Conservation (phyloP, 2,113 vertebrate species). For the Poecilia latipinna region DNA sequence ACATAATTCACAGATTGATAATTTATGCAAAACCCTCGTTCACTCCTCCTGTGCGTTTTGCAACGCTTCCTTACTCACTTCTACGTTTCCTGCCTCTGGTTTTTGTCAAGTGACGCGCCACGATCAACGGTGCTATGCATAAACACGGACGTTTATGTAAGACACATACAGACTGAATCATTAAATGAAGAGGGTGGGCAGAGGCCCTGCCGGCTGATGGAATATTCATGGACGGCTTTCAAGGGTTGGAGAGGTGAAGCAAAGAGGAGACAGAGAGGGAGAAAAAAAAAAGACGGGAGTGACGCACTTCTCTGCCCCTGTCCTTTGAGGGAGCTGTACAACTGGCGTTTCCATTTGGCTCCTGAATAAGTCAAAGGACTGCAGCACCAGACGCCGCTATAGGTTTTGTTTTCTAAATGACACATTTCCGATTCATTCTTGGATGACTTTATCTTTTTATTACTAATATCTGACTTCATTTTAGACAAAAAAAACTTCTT, state of each 20-base stretch:
- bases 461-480: background rate
- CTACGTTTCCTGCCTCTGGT: constrained; percentile 17
- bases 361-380: constrained; percentile 30
- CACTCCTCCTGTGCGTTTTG: constrained; percentile 20
- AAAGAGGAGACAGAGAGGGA: constrained; percentile 13
- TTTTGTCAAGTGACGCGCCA: constrained; percentile 37
- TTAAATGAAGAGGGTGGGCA: constrained; percentile 45
- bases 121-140: constrained; percentile 28
- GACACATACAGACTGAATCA: constrained; percentile 54
- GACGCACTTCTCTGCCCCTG: constrained; percentile 1
- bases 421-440: background rate
- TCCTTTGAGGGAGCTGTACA: constrained; percentile 6
- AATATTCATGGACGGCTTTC: constrained; percentile 73
- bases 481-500: too few relatives aligned
- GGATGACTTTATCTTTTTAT: too few relatives aligned
- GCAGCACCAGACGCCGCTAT: background rate
- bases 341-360: constrained; percentile 19
- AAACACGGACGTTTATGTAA: constrained; percentile 66
- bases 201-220: constrained; percentile 43
- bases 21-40: constrained; percentile 61
- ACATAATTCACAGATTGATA: constrained; percentile 45
- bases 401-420: constrained; percentile 22
- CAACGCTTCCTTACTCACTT: constrained; percentile 11
- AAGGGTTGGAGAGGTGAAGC: constrained; percentile 43
- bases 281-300: constrained; percentile 8